These are phyloP conservation scores for Rhinella marina DNA, from an alignment of 2,797 vertebrate species.

Conservation along the genomic window DNA sequence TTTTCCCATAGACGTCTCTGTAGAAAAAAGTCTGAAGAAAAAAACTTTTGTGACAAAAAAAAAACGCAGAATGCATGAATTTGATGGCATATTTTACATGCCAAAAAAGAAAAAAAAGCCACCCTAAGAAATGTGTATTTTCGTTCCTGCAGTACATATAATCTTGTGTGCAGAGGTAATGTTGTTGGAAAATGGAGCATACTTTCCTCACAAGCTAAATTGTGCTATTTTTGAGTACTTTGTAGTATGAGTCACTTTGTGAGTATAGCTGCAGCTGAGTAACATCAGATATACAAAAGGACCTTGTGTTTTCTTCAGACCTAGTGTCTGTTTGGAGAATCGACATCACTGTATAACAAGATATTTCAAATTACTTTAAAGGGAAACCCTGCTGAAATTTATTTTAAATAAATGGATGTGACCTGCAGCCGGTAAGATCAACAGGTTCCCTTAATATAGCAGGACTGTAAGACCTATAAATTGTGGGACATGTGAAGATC, in stretches of 20 bases:
- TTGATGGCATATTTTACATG: too few relatives aligned
- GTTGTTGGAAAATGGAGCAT: conserved; percentile 20
- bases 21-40: too few relatives aligned
- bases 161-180: background rate
- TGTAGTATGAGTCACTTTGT: conserved; percentile 42
- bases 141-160: background rate
- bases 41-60: too few relatives aligned
- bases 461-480: too few relatives aligned
- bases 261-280: conserved; percentile 31
- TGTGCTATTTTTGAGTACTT: conserved; percentile 4
- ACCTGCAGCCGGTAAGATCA: too few relatives aligned
- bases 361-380: background rate
- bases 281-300: conserved; percentile 25
- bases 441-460: too few relatives aligned
- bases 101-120: too few relatives aligned
- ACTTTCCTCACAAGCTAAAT: conserved; percentile 9
- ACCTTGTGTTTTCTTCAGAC: conserved; percentile 17
- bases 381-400: background rate
- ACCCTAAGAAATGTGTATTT: too few relatives aligned
- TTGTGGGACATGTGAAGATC: too few relatives aligned
- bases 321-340: background rate
- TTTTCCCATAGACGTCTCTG: too few relatives aligned
- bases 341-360: background rate
- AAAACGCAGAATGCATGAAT: too few relatives aligned
- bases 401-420: background rate